phyloP scores from a whole-genome alignment of 2,797 vertebrate species.

The Hippoglossus hippoglossus region DNA sequence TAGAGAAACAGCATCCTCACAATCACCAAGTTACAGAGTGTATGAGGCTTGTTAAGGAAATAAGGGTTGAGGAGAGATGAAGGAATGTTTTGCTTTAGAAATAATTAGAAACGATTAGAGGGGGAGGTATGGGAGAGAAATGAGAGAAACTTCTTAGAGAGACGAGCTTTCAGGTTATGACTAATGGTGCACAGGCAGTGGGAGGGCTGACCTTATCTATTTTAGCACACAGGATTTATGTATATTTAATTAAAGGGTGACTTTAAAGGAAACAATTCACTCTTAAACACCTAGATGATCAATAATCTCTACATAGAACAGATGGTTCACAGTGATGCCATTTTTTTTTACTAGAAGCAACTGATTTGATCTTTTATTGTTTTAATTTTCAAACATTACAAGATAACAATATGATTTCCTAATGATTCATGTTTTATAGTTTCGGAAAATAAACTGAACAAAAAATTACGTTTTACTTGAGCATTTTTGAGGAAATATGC shows the following conservation, averaged over 20 bases:
- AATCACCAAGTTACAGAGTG: too few species aligned
- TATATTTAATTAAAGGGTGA: too few species aligned
- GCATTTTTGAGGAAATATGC: too few species aligned
- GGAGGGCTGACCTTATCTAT: slow-evolving; percentile 45
- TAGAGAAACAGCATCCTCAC: too few species aligned
- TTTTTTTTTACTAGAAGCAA: too few species aligned
- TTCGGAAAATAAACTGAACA: too few species aligned
- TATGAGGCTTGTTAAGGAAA: neutral
- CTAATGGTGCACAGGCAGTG: slow-evolving; percentile 58
- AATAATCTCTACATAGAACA: neutral
- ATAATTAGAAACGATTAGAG: slow-evolving; percentile 27
- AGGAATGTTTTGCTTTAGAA: neutral
- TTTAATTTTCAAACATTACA: too few species aligned
- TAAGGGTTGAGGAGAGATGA: neutral
- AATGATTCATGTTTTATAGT: too few species aligned
- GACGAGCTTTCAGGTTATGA: slow-evolving; percentile 60
- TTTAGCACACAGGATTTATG: slow-evolving; percentile 24
- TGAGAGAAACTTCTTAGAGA: slow-evolving; percentile 9
- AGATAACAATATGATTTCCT: too few species aligned
- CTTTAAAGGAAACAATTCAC: slow-evolving; percentile 25
- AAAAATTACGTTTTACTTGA: too few species aligned
- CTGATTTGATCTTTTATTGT: too few species aligned
- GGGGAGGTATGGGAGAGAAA: slow-evolving; percentile 7
- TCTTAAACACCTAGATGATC: neutral
- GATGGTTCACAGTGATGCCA: too few species aligned